A percentile compares a stretch with the other conserved stretches of the same genome.
Evolutionary conservation across 2,113 vertebrate genomes (phyloP).

Genomic region (Alosa alosa): DNA sequence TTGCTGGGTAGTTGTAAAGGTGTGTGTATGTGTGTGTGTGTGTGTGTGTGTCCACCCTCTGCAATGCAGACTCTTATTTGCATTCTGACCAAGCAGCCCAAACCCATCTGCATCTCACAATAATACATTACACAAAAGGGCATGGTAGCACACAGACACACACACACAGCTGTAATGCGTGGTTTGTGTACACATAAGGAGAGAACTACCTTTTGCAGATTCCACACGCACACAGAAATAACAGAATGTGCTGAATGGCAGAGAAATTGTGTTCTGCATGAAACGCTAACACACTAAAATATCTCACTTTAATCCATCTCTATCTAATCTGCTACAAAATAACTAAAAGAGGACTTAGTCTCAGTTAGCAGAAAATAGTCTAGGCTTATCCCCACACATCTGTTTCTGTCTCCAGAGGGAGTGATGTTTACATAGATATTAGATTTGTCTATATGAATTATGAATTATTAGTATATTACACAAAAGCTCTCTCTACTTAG

Average conservation of each 20-base stretch:
- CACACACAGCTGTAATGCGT: background rate
- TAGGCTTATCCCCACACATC: background rate
- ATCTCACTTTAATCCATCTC: background rate
- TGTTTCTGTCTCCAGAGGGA: background rate
- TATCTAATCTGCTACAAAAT: background rate
- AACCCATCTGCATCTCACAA: background rate
- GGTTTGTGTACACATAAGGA: background rate
- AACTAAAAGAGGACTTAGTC: background rate
- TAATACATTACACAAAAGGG: background rate
- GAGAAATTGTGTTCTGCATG: background rate
- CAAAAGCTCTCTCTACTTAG: background rate
- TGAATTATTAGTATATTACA: background rate
- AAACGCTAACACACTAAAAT: background rate
- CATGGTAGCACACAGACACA: background rate
- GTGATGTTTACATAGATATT: background rate
- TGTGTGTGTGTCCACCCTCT: background rate
- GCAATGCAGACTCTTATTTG: conserved; percentile 7
- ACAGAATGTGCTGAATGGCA: background rate
- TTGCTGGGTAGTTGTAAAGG: background rate
- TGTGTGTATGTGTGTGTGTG: background rate
- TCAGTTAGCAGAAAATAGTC: background rate
- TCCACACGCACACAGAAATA: background rate
- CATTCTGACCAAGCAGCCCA: background rate
- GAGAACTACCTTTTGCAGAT: background rate
- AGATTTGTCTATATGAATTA: background rate